Evolutionary conservation across 2,113 vertebrate species (phyloP), one percentile per base, ranked within the genome.

Genomic region (Rissa tridactyla): DNA sequence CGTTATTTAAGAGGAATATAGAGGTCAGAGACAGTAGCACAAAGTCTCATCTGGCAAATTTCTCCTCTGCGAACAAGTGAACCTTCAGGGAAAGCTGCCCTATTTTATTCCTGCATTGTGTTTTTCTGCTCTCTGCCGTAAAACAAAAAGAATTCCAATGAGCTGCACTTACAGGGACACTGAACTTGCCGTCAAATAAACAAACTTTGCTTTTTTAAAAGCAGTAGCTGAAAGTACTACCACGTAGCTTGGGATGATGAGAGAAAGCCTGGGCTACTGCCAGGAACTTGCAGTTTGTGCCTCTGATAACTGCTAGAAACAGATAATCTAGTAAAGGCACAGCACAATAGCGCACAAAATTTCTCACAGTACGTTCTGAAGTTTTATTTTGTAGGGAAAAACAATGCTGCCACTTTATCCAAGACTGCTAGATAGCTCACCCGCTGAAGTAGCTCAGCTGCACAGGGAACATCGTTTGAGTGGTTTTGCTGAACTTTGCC

Each of bases 141-240:
- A 92, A 96, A 29, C 77, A 73, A 93, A 73, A 93, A 93, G 76
- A 78, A 95, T 75, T 71, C 40, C 82, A n/a, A 69, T 18, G 73
- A 91, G 58, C 66, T 27, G 46, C 61, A 21, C 26, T 58, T 38
- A n/a, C 44, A 34, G 76, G 54, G 68, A 75, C 54, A 14, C 6
- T 22, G 38, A 81, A 83, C 38, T 80, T 14, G 25, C 55, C 58
- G 44, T 70, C 73, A 92, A 49, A 81, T 11, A 65, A 86, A 61
- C 40, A n/a, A 40, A 68, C n/a, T 73, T 30, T 17, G 52, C 6
- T 61, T 20, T 51, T 64, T 11, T 20, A 25, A 46, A 66, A 72
- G 52, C 72, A 58, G 4, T 15, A 27, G 62, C 68, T 14, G 12
- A 52, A 80, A 88, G 29, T 30, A 13, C 13, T 26, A 32, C 57